Conservation (phyloP, 2,888 invertebrate species). For the Drosophila affinis region DNA sequence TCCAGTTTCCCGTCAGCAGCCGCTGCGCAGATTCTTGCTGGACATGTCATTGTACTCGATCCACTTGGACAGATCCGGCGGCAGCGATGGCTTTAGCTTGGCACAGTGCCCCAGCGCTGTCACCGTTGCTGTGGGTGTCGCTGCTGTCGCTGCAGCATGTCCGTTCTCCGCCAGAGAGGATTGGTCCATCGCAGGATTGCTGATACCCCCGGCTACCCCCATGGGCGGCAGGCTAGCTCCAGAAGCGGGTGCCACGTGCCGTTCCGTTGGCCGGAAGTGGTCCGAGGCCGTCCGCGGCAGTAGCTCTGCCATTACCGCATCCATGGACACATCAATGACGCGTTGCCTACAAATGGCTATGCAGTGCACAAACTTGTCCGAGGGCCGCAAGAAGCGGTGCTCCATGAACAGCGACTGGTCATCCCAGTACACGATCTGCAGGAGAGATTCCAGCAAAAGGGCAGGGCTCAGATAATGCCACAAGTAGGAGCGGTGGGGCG, state of each 20-base stretch:
- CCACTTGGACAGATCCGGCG: constrained; percentile 88
- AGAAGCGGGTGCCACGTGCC: constrained; percentile 73
- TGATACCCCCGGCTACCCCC: constrained; percentile 26
- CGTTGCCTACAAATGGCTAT: constrained; percentile 85
- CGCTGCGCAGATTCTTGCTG: constrained; percentile 86
- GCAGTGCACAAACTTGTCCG: constrained; percentile 88
- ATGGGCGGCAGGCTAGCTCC: constrained; percentile 67
- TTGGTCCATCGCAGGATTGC: constrained; percentile 54
- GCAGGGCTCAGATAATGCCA: neutral
- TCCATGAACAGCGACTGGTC: constrained; percentile 92
- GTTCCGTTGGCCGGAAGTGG: constrained; percentile 52
- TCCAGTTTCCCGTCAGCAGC: constrained; percentile 72
- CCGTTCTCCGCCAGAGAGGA: constrained; percentile 77
- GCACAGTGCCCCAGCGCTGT: constrained; percentile 46
- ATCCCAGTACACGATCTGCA: constrained; percentile 93
- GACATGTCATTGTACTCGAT: constrained; percentile 89
- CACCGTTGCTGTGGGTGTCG: neutral
- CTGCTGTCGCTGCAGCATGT: constrained; percentile 36
- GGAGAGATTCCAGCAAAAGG: neutral
- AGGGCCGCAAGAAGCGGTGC: constrained; percentile 90
- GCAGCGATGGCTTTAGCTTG: constrained; percentile 86
- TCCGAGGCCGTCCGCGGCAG: constrained; percentile 59
- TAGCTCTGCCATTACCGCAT: constrained; percentile 84
- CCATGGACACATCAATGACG: constrained; percentile 85
- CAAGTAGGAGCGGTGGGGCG: neutral